Conservation (phyloP, 2,797 vertebrate genomes). For the Pangasius sanitwongsei region DNA sequence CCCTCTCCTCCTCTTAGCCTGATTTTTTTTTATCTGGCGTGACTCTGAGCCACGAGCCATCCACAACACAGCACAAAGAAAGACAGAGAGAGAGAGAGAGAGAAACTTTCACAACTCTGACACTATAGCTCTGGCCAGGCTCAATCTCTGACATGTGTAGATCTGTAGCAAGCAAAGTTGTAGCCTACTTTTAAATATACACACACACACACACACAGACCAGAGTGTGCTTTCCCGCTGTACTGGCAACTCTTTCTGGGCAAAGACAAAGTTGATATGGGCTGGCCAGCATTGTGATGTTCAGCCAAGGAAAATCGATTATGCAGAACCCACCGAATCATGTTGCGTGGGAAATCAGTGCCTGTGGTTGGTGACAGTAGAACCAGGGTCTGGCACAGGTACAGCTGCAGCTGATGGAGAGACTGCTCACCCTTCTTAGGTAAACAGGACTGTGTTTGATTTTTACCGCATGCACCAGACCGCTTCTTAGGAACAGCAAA, state of each 20-base stretch:
- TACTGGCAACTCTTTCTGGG: constrained; percentile 41
- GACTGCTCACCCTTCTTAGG: constrained; percentile 36
- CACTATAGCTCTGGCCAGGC: constrained; percentile 29
- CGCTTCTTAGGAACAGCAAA: constrained; percentile 56
- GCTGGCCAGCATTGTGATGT: constrained; percentile 32
- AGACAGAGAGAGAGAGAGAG: constrained; percentile 26
- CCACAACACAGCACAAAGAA: constrained; percentile 40
- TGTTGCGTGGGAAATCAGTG: constrained; percentile 53
- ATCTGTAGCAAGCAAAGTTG: constrained; percentile 58
- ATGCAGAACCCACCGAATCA: constrained; percentile 58
- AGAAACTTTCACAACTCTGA: constrained; percentile 31
- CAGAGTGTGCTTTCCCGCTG: constrained; percentile 33
- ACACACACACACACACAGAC: constrained; percentile 8
- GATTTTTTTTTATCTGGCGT: constrained; percentile 53
- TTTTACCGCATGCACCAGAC: constrained; percentile 49
- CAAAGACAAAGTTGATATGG: constrained; percentile 48
- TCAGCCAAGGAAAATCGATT: constrained; percentile 65
- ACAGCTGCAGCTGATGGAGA: constrained; percentile 50
- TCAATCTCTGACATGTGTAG: constrained; percentile 48
- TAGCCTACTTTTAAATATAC: constrained; percentile 39
- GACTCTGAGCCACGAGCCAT: constrained; percentile 48
- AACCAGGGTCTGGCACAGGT: constrained; percentile 45
- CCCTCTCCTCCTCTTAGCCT: constrained; percentile 54
- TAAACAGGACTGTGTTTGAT: constrained; percentile 44
- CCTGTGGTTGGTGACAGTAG: constrained; percentile 46